Conservation (phyloP, 1,140 invertebrate species). For the Catajapyx aquilonaris region DNA sequence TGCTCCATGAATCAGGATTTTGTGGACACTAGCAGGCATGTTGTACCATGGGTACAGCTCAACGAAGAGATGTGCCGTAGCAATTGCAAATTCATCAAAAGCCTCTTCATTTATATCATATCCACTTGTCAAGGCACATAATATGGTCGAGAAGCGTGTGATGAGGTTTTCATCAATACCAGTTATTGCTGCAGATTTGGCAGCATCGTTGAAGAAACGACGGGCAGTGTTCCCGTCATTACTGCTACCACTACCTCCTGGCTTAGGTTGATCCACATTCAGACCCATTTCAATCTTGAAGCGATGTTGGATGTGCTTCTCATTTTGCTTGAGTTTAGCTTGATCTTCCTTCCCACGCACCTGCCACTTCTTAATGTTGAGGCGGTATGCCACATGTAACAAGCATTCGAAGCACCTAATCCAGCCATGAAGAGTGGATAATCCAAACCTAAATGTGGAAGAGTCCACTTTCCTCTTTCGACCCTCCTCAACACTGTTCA, state of each 20-base stretch:
- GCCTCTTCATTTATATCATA: slow-evolving; percentile 1
- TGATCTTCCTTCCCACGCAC: neutral
- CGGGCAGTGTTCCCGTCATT: slow-evolving; percentile 10
- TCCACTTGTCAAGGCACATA: slow-evolving; percentile 4
- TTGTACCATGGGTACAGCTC: slow-evolving; percentile 7
- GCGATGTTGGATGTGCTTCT: slow-evolving; percentile 1
- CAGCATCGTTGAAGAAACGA: slow-evolving; percentile 5
- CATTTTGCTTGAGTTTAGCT: neutral
- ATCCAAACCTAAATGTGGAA: slow-evolving; percentile 3
- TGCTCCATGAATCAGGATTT: slow-evolving; percentile 6
- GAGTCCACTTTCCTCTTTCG: neutral
- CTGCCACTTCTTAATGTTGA: slow-evolving; percentile 4
- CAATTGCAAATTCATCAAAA: slow-evolving; percentile 3
- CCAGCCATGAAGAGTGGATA: slow-evolving; percentile 7
- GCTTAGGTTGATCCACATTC: slow-evolving; percentile 6
- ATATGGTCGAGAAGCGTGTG: slow-evolving; percentile 4
- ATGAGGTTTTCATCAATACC: slow-evolving; percentile 6
- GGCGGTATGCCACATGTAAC: slow-evolving; percentile 7
- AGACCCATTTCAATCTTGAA: slow-evolving; percentile 6
- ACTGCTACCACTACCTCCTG: slow-evolving; percentile 6
- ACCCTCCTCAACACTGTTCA: neutral
- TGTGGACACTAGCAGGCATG: slow-evolving; percentile 8
- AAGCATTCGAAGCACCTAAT: slow-evolving; percentile 6
- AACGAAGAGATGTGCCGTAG: neutral
- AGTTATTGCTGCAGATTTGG: slow-evolving; percentile 3